Percentiles rank a stretch among this genome's conserved stretches.
phyloP scores from a whole-genome alignment of 1,140 invertebrate species.

The Drosophila truncata region DNA sequence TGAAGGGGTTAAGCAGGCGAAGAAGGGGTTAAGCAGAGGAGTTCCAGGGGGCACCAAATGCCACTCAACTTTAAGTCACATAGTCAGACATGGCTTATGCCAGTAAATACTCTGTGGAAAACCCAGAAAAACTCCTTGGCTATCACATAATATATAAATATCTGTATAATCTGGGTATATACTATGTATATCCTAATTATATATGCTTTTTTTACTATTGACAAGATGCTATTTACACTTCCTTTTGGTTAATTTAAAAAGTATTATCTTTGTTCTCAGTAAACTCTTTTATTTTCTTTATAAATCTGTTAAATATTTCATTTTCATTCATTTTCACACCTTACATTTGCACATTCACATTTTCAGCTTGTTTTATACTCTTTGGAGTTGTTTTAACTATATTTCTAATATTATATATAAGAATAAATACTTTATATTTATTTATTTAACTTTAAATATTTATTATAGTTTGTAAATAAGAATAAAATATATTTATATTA shows the following conservation, averaged over 20 bases:
- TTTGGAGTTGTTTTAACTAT: too few species aligned
- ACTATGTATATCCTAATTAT: neutral
- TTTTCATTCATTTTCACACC: too few species aligned
- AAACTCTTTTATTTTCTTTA: neutral
- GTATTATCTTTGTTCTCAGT: neutral
- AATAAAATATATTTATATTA: too few species aligned
- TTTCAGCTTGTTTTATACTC: too few species aligned
- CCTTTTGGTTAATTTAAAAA: too few species aligned
- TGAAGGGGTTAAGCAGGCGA: neutral
- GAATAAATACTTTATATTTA: too few species aligned
- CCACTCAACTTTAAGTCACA: slow-evolving; percentile 30
- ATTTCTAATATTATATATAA: too few species aligned
- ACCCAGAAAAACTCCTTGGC: neutral
- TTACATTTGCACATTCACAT: too few species aligned
- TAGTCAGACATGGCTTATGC: neutral
- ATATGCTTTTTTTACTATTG: too few species aligned
- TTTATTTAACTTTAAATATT: too few species aligned
- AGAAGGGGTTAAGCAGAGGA: neutral
- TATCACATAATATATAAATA: neutral
- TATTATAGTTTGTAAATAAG: too few species aligned
- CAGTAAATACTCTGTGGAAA: neutral
- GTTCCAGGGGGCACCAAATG: slow-evolving; percentile 5
- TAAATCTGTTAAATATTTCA: neutral
- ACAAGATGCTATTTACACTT: too few species aligned
- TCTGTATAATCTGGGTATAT: neutral